Conservation (phyloP, 2,113 vertebrate species). For the Tichodroma muraria region DNA sequence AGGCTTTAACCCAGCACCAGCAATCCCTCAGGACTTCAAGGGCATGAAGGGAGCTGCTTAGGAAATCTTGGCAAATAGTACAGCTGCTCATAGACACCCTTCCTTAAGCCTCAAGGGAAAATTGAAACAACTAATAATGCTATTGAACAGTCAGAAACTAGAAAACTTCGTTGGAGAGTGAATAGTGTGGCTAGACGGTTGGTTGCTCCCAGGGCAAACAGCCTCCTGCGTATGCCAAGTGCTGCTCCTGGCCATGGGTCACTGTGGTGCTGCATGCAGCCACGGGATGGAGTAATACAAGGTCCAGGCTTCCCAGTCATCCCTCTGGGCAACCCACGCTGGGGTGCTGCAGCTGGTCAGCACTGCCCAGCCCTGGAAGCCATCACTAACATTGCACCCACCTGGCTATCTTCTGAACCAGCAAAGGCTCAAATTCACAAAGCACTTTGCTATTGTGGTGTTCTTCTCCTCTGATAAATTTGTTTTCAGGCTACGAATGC, state of each 20-base stretch:
- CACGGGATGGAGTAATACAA: fast-evolving
- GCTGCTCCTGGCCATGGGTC: background rate
- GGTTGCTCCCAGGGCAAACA: background rate
- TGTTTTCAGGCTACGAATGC: background rate
- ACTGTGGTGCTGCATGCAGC: background rate
- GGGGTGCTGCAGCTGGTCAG: background rate
- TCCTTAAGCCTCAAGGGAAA: background rate
- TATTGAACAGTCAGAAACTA: background rate
- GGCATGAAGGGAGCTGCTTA: background rate
- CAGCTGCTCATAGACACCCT: background rate
- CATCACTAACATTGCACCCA: fast-evolving
- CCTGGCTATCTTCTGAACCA: background rate
- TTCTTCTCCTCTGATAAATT: background rate
- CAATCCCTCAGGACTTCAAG: background rate
- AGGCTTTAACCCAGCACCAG: background rate
- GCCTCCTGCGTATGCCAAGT: background rate
- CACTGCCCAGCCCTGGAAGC: background rate
- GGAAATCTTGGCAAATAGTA: background rate
- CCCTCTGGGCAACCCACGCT: background rate
- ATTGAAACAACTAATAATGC: background rate
- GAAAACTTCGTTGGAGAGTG: background rate
- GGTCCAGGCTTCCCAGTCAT: fast-evolving
- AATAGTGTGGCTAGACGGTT: background rate
- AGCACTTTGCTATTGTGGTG: background rate
- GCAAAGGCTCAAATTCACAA: background rate